phyloP scores from a whole-genome alignment of 2,797 vertebrate genomes.

The Rhinella marina region DNA sequence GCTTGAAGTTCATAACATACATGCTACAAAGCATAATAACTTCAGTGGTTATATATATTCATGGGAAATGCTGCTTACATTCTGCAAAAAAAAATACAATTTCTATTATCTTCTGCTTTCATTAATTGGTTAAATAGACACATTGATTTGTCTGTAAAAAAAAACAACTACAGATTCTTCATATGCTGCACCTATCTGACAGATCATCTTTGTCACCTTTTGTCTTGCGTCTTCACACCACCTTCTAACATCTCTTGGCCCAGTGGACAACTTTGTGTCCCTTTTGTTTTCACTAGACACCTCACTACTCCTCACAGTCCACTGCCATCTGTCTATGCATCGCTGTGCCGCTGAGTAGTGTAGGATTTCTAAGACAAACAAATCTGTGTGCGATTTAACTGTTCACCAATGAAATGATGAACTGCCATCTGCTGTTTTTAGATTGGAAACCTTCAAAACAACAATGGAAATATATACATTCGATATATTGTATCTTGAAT shows the following conservation, averaged over 20 bases:
- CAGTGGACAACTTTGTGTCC: constrained; percentile 58
- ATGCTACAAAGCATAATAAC: neutral
- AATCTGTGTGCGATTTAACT: constrained; percentile 63
- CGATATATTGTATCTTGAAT: constrained; percentile 26
- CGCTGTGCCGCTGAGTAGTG: constrained; percentile 56
- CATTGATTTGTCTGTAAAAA: neutral
- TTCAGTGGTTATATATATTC: neutral
- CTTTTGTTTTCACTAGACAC: constrained; percentile 62
- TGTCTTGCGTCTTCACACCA: constrained; percentile 51
- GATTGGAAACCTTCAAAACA: constrained; percentile 56
- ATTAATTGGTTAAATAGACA: neutral
- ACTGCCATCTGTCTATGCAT: constrained; percentile 59
- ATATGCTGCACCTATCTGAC: constrained; percentile 27
- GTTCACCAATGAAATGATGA: constrained; percentile 62
- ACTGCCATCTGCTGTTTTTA: constrained; percentile 63
- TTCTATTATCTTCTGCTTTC: neutral
- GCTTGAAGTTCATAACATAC: neutral
- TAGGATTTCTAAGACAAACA: constrained; percentile 63
- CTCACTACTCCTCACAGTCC: constrained; percentile 59
- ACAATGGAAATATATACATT: constrained; percentile 59
- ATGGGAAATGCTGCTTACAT: neutral
- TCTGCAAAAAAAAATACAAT: neutral
- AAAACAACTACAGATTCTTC: neutral
- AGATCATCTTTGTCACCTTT: constrained; percentile 44
- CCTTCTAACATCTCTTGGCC: constrained; percentile 52